Evolutionary conservation across 2,888 invertebrate genomes (phyloP).

Genomic region (Podabrus alpinus): DNA sequence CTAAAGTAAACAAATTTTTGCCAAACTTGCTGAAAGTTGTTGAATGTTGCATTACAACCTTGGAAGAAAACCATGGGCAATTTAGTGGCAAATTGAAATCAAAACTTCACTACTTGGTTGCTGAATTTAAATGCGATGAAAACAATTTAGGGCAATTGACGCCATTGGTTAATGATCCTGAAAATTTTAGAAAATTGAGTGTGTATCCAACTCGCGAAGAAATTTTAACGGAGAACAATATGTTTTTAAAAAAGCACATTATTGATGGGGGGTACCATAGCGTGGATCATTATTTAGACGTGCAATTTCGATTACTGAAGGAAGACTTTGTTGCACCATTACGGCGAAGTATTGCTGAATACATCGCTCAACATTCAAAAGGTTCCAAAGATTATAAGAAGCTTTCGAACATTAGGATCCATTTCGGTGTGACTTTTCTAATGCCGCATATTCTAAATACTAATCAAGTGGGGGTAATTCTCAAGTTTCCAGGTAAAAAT

Average conservation of each 20-base stretch:
- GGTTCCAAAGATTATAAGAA: not conserved
- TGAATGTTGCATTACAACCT: too few species aligned
- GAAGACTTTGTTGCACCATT: conserved; percentile 78
- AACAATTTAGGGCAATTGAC: too few species aligned
- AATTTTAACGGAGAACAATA: conserved; percentile 41
- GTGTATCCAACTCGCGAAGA: conserved; percentile 60
- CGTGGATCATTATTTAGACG: too few species aligned
- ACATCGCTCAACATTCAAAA: conserved; percentile 1
- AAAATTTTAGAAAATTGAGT: conserved; percentile 59
- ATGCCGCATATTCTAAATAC: too few species aligned
- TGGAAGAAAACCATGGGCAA: too few species aligned
- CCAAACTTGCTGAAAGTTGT: too few species aligned
- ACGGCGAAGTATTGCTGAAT: conserved; percentile 63
- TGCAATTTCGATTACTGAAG: conserved; percentile 73
- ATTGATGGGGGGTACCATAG: conserved; percentile 65
- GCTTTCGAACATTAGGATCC: not conserved
- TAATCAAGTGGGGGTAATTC: not conserved
- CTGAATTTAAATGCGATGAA: too few species aligned
- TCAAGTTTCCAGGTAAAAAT: conserved; percentile 42
- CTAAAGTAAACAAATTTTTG: too few species aligned
- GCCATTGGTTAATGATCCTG: conserved; percentile 9
- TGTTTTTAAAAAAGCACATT: conserved; percentile 63
- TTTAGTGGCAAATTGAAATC: too few species aligned
- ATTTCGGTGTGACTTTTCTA: not conserved
- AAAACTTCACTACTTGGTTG: too few species aligned